phyloP scores from a whole-genome alignment of 2,113 vertebrate genomes.

The Platycercus adscitus region DNA sequence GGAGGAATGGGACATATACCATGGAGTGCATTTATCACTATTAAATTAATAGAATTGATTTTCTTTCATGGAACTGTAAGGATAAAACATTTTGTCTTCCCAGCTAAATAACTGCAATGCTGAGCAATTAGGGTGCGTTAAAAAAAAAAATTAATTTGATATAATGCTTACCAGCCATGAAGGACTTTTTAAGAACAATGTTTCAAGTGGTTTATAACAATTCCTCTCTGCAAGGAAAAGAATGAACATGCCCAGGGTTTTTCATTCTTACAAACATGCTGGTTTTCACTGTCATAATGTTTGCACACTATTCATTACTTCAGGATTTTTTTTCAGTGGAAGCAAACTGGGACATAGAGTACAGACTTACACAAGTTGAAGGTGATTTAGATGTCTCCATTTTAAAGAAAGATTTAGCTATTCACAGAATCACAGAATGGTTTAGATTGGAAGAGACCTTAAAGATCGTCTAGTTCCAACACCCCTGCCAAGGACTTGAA shows the following conservation, averaged over 20 bases:
- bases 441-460: too few relatives aligned
- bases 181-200: neutral
- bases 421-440: too few relatives aligned
- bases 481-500: too few relatives aligned
- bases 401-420: neutral
- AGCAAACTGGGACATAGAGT: neutral
- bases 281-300: neutral
- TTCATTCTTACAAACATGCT: neutral
- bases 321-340: neutral
- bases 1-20: neutral
- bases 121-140: neutral
- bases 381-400: neutral
- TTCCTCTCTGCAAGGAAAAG: neutral
- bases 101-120: neutral
- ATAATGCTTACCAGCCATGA: neutral
- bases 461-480: too few relatives aligned
- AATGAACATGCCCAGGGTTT: neutral
- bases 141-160: neutral
- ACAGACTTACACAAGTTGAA: neutral
- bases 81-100: neutral
- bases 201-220: neutral
- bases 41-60: neutral
- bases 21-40: neutral
- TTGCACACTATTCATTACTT: neutral
- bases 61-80: neutral